Percentiles rank a stretch among this genome's conserved stretches.
phyloP scores from a whole-genome alignment of 2,888 invertebrate genomes.

The Eremobia ochroleuca region DNA sequence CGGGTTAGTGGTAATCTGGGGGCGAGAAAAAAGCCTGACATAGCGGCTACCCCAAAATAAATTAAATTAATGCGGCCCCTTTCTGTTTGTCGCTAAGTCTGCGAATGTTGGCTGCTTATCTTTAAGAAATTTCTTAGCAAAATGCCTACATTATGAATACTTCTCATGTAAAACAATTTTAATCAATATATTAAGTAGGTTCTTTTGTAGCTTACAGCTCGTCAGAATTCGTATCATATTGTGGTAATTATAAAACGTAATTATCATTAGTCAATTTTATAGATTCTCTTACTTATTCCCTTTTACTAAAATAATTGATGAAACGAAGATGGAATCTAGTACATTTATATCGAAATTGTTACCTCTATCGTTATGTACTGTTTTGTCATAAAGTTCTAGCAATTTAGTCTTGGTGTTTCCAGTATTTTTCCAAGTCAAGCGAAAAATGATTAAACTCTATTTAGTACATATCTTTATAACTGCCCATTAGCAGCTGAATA shows the following conservation, averaged over 20 bases:
- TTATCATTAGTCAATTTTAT: background rate
- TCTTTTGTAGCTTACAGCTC: background rate
- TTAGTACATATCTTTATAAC: background rate
- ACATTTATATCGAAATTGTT: background rate
- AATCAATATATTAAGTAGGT: background rate
- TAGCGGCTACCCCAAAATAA: slow-evolving; percentile 67
- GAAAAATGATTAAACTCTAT: background rate
- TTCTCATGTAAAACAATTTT: slow-evolving; percentile 5
- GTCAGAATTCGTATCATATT: background rate
- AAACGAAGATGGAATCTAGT: background rate
- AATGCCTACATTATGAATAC: slow-evolving; percentile 11
- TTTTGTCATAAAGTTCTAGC: background rate
- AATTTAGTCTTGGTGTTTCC: background rate
- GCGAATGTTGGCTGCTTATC: slow-evolving; percentile 42
- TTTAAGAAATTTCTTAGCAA: slow-evolving; percentile 14
- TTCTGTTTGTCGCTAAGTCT: slow-evolving; percentile 54
- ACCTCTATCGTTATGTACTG: background rate
- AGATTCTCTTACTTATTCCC: background rate
- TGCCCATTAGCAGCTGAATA: background rate
- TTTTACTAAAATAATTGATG: background rate
- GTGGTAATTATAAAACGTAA: background rate
- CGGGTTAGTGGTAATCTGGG: slow-evolving; percentile 72
- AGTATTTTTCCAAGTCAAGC: background rate
- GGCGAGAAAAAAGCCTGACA: slow-evolving; percentile 71
- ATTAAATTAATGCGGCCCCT: slow-evolving; percentile 71